phyloP scores from a whole-genome alignment of 2,888 invertebrate genomes.

The Amblyjoppa proteus region DNA sequence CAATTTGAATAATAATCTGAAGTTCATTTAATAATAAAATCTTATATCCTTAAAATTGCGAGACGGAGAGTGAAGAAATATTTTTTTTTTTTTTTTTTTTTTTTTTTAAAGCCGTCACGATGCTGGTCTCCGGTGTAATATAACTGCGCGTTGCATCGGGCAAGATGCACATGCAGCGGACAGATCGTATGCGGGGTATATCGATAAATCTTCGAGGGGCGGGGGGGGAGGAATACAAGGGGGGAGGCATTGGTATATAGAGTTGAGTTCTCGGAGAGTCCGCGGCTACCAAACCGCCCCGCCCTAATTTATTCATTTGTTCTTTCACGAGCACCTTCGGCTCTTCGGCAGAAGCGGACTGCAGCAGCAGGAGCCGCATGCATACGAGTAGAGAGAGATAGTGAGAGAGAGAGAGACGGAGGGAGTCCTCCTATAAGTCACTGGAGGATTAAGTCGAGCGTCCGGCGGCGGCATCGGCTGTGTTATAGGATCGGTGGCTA shows the following conservation, averaged over 20 bases:
- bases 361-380: constrained; percentile 32
- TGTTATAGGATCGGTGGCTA: constrained; percentile 63
- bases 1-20: not conserved
- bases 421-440: constrained; percentile 78
- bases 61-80: constrained; percentile 1
- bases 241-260: constrained; percentile 39
- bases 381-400: constrained; percentile 20
- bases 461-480: constrained; percentile 51
- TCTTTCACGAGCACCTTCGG: constrained; percentile 76
- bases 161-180: constrained; percentile 55
- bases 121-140: constrained; percentile 25
- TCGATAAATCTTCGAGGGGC: constrained; percentile 78
- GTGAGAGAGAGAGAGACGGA: constrained; percentile 14
- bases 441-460: constrained; percentile 78
- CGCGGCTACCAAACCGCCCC: constrained; percentile 81
- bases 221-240: constrained; percentile 31
- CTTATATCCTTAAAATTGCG: not conserved
- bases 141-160: constrained; percentile 36
- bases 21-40: not conserved
- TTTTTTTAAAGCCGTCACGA: not conserved
- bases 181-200: constrained; percentile 71
- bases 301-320: constrained; percentile 84
- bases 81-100: not conserved
- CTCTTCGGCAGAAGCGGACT: constrained; percentile 56
- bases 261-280: constrained; percentile 68